Base-by-base conservation (phyloP, 2,888 invertebrate genomes). In the Automeris io region DNA sequence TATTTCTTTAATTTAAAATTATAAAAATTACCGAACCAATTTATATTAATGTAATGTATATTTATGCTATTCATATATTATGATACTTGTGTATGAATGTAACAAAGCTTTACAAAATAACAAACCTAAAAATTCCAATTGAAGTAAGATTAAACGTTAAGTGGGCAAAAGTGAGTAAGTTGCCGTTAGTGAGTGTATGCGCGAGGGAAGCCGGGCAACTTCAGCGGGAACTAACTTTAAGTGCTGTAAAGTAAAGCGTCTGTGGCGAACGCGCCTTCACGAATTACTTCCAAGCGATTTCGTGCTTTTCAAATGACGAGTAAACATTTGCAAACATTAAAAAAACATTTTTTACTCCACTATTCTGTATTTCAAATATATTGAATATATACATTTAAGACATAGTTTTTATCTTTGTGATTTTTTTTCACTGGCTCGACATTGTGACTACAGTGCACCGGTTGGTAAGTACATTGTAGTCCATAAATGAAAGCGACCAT, bases 261-360 rank as follows among this genome's bases (percentile, higher is more conserved):
- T 73, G 75, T 55, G 72, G 70, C 58, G 57, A 58, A 64, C 70
- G 68, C 62, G 63, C 59, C 70, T 67, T 63, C 57, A 59, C 70
- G 66, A 68, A 71, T 79, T 76, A 74, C 70, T 78, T 77, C 73
- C 76, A 63, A 73, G 61, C 68, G 72, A 79, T 78, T 81, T 79
- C 70, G 51, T 72, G 63, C 73, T 73, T 60, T 73, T 60, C 50
- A 59, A 65, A 73, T 72, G 66, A 75, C 68, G 70, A 71, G 62
- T 70, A 61, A 70, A 11, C 35, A 29, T 16, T 29, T 29, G 1
- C 13, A 29, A 29, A 29, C 13, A 29, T 3, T 8, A 16, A 29
- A 29, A 16, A n/a, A 16, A 29, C 16, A n/a, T 16, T 29, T 3
- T 4, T 29, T 29, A n/a, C n/a, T n/a, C n/a, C n/a, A n/a, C n/a